A percentile compares a stretch with the other conserved stretches of the same genome.
Conservation (phyloP, 2,888 invertebrate genomes). For the Tetropium fuscum region DNA sequence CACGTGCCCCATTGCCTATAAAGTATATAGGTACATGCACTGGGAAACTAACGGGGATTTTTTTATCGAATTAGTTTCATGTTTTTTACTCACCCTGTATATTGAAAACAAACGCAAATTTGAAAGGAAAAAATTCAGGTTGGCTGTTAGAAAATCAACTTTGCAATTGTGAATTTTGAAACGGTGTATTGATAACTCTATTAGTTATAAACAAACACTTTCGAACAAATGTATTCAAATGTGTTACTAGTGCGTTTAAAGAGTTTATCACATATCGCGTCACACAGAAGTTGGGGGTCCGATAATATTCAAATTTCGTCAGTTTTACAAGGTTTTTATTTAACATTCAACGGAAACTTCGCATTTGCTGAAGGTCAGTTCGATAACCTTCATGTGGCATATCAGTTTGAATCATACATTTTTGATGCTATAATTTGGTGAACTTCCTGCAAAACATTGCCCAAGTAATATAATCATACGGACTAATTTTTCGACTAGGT, state of each 20-base stretch:
- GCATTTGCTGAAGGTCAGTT: constrained; percentile 51
- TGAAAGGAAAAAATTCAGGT: too few species aligned
- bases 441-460: constrained; percentile 15
- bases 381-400: constrained; percentile 49
- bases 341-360: constrained; percentile 49
- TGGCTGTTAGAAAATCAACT: too few species aligned
- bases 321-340: constrained; percentile 45
- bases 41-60: too few species aligned
- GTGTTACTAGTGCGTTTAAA: background rate
- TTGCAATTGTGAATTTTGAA: too few species aligned
- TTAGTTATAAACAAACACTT: background rate
- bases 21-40: too few species aligned
- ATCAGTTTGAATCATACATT: constrained; percentile 27
- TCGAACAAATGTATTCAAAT: background rate
- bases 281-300: background rate
- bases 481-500: background rate
- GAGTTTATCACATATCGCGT: background rate
- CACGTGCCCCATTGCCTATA: too few species aligned
- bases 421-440: constrained; percentile 18
- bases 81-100: too few species aligned
- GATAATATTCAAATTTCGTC: constrained; percentile 53
- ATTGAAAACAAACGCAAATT: too few species aligned
- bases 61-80: too few species aligned
- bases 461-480: constrained; percentile 3
- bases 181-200: background rate